Evolutionary conservation across 1,140 invertebrate species (phyloP).

Genomic region (Macrostomum lignano): DNA sequence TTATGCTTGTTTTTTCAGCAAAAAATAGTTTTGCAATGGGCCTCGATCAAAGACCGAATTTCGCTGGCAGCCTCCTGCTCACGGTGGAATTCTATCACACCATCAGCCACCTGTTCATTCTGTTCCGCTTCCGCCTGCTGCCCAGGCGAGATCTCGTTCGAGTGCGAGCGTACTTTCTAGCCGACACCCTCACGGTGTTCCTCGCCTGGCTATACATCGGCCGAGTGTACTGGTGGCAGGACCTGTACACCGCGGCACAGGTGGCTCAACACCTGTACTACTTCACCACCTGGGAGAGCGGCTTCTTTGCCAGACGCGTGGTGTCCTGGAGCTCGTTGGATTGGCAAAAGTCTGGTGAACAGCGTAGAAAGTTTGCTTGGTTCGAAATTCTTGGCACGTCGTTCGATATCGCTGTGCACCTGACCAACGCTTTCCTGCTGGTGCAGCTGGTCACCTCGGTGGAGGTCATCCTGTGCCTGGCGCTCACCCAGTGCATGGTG

Average conservation of each 20-base stretch:
- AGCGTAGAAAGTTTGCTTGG: slow-evolving; percentile 9
- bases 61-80: slow-evolving; percentile 5
- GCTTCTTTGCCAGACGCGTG: slow-evolving; percentile 13
- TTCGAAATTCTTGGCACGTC: slow-evolving; percentile 13
- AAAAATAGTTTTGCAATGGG: too few relatives aligned
- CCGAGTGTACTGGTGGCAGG: slow-evolving; percentile 10
- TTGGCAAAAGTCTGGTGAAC: slow-evolving; percentile 10
- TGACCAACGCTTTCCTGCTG: slow-evolving; percentile 11
- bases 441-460: slow-evolving; percentile 9
- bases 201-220: slow-evolving; percentile 4
- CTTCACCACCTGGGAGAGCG: slow-evolving; percentile 14
- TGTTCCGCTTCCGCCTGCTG: slow-evolving; percentile 12
- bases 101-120: slow-evolving; percentile 11
- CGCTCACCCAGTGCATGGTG: slow-evolving; percentile 8
- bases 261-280: slow-evolving; percentile 14
- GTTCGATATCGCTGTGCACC: slow-evolving; percentile 14
- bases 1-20: too few relatives aligned
- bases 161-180: slow-evolving; percentile 13
- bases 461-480: slow-evolving; percentile 9
- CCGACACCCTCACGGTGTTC: slow-evolving; percentile 13
- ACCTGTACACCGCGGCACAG: slow-evolving; percentile 12
- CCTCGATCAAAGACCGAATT: too few relatives aligned
- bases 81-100: slow-evolving; percentile 10
- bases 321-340: slow-evolving; percentile 16
- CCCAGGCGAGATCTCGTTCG: slow-evolving; percentile 14